Evolutionary conservation across 2,888 invertebrate species (phyloP), one percentile per base, ranked within the genome.

Genomic region (Cataglyphis rosenhaueri): DNA sequence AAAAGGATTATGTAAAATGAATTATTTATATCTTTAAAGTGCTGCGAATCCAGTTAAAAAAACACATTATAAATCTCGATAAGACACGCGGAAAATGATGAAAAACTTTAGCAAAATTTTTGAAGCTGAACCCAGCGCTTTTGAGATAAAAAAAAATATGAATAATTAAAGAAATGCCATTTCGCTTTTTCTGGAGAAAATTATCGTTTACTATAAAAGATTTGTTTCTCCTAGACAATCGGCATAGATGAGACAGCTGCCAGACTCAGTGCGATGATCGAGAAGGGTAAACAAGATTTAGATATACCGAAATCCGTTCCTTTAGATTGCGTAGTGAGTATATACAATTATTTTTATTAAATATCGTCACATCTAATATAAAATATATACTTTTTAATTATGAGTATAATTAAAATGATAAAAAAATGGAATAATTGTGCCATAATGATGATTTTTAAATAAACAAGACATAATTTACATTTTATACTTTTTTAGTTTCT

Each of bases 211-310:
- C 6, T n/a, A 29, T 25, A 38, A 76, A 64, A 41, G 9, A 62
- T 61, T 32, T 74, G 44, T 0, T 75, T 62, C 2, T 59, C 38
- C 2, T 41, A 96, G 96, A 88, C 93, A 12, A 94, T 97, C n/a
- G 98, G 98, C 1, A 97, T 98, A 93, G 96, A 97, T 1, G 97
- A 97, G 94, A 97, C 97, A 88, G 96, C 97, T 10, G 95, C 95
- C 73, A 96, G 98, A 82, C 96, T 99, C 76, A 96, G 96, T 44
- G 95, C 95, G 5, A 97, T 99, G 96, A 96, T 98, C 6, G 95
- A 95, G 52, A 95, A 95, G 48, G 97, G 96, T 0, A 97, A 97
- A 92, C 92, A 94, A 62, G 95, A 95, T 71, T 96, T 97, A 44
- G 95, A 96, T 0, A 95, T 98, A 73, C 95, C 96, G 0, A 90